phyloP scores from a whole-genome alignment of 1,140 invertebrate species.

The Drosophila varians region DNA sequence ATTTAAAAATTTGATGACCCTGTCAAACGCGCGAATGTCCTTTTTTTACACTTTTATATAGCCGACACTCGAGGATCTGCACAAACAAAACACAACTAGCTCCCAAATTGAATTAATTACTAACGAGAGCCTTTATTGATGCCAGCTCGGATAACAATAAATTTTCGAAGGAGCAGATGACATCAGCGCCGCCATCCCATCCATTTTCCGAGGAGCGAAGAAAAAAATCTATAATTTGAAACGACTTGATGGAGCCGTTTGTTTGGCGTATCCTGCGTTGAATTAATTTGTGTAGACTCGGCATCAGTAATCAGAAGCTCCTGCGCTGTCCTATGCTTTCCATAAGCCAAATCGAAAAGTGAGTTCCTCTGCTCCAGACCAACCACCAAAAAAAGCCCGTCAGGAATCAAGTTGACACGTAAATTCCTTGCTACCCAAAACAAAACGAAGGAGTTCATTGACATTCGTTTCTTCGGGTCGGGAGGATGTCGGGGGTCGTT shows the following conservation, averaged over 20 bases:
- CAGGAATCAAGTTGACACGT: constrained; percentile 25
- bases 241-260: constrained; percentile 43
- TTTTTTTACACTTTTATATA: not conserved
- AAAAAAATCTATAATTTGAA: constrained; percentile 43
- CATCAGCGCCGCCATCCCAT: constrained; percentile 45
- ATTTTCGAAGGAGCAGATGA: constrained; percentile 18
- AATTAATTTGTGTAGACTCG: constrained; percentile 38
- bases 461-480: constrained; percentile 38
- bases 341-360: constrained; percentile 36
- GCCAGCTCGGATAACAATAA: not conserved
- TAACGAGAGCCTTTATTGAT: not conserved
- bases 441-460: constrained; percentile 49
- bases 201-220: not conserved
- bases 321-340: constrained; percentile 16
- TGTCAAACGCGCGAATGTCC: not conserved
- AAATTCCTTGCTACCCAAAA: constrained; percentile 31
- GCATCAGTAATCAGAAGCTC: not conserved
- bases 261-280: not conserved
- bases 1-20: constrained; percentile 34
- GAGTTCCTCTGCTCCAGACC: constrained; percentile 11
- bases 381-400: constrained; percentile 6
- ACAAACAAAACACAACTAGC: not conserved
- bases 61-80: not conserved
- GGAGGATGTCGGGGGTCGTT: not conserved
- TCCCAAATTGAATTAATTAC: constrained; percentile 12